Base-by-base conservation (phyloP, 2,797 vertebrate genomes). In the Galago senegalensis region DNA sequence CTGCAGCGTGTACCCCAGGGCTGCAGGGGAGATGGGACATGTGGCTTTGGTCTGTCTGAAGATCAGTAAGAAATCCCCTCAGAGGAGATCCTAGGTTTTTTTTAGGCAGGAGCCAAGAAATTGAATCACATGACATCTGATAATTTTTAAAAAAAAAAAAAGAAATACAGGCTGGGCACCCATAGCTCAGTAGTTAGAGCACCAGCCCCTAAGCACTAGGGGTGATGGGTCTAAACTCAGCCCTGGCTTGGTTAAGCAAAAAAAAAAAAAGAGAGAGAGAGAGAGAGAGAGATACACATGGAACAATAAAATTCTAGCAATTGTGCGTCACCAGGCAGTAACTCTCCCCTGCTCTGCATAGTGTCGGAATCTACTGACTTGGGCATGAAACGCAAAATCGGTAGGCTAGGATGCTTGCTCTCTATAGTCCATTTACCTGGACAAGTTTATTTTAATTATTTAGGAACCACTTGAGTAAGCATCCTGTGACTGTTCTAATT, bases 11-110 rank as follows among this genome's bases (percentile, higher is more conserved):
- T 80, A 61, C 60, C 87, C 80, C 60, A 31, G 20, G 37, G 56
- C 67, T 92, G 34, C 31, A 23, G 27, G 40, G 80, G 37, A 84
- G 92, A 58, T 2, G 1, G 92, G 75, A 58, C 81, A 13, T 93
- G 81, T 67, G 91, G 58, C 88, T 79, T 81, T 10, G 8, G 53
- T 61, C 95, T 90, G 34, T 49, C 73, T 37, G 87, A 92, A 88
- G 95, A 94, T 95, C 96, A 94, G 84, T 93, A 92, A 96, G 91
- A 91, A 90, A 80, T 58, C 65, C 96, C 96, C 93, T 96, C 14
- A 23, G 85, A 90, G 93, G 87, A 16, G 31, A 77, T 49, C 80
- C 56, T 17, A 10, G 91, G 8, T n/a, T 93, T 89, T 89, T 43
- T 49, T 14, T 60, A 72, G 89, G 77, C 63, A 31, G 85, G 70